Percentiles rank a stretch among this genome's conserved stretches.
phyloP scores from a whole-genome alignment of 1,140 invertebrate species.

The Spodoptera frugiperda region DNA sequence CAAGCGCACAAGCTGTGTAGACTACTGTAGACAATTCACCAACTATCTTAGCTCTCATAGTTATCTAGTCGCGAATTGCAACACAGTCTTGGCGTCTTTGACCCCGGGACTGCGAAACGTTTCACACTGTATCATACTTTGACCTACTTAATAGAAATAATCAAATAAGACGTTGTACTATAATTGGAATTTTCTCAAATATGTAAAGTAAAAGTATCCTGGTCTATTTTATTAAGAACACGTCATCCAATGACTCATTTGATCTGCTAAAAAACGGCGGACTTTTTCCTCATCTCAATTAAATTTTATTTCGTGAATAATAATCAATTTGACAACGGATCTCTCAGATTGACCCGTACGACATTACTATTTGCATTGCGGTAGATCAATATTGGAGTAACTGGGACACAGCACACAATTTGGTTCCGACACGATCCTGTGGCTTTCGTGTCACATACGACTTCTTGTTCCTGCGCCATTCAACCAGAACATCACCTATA shows the following conservation, averaged over 20 bases:
- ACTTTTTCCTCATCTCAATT: not conserved
- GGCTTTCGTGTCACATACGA: slow-evolving; percentile 15
- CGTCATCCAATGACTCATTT: too few species aligned
- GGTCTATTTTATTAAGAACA: too few species aligned
- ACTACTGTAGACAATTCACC: slow-evolving; percentile 39
- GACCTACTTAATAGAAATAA: slow-evolving; percentile 57
- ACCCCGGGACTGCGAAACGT: slow-evolving; percentile 53
- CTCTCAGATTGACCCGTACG: slow-evolving; percentile 9
- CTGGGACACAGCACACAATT: slow-evolving; percentile 21
- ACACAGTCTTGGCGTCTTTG: slow-evolving; percentile 57
- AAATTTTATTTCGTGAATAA: not conserved
- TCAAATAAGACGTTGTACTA: too few species aligned
- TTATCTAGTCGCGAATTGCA: slow-evolving; percentile 45
- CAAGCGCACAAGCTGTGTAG: not conserved
- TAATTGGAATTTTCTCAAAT: too few species aligned
- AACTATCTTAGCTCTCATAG: slow-evolving; percentile 22
- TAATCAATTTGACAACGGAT: not conserved
- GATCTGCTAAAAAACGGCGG: too few species aligned
- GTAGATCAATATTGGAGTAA: slow-evolving; percentile 34
- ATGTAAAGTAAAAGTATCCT: too few species aligned
- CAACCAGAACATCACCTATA: not conserved
- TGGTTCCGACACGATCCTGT: slow-evolving; percentile 28
- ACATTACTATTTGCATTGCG: slow-evolving; percentile 23
- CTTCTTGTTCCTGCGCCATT: not conserved
- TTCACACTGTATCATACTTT: slow-evolving; percentile 53